Base-by-base conservation (phyloP, 2,888 invertebrate species). In the Synergus gifuensis region DNA sequence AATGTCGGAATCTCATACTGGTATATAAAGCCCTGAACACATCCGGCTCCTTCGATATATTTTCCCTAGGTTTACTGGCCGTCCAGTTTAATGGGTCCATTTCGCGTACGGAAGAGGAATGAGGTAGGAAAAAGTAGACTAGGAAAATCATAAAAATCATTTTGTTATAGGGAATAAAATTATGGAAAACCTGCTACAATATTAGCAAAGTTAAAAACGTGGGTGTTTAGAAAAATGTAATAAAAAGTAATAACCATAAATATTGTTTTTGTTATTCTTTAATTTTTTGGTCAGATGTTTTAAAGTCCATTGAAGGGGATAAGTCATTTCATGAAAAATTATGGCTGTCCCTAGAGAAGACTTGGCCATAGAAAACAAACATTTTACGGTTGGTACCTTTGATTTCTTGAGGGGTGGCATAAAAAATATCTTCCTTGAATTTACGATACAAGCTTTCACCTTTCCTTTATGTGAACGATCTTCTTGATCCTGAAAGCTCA, bases 371-470 rank as follows among this genome's bases (percentile, higher is more conserved):
- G 28, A 28, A 28, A 28, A 28, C 28, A 0, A 22, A 28, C 28
- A 28, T 66, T 44, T 66, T 66, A 66, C 42, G 18, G 44, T 66
- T 66, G 44, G 44, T 18, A 66, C 66, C 44, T 66, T 66, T 22
- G 44, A 18, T 18, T 18, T 66, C 66, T 44, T 66, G 22, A 66
- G 66, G 66, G 66, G 42, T 40, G 14, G 18, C 18, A 44, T 67
- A 67, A 67, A 42, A 14, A 67, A 67, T 67, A 18, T 42, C 67
- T 44, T 14, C 12, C 67, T 14, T 22, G 8, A 67, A 46, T 67
- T 67, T 67, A 44, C 44, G 22, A 18, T 22, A 11, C 42, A 67
- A 12, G 67, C 22, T 67, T 67, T n/a, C 4, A 14, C 46, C 46
- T 46, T 46, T 46, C 14, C 14, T 0, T 46, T 46, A 46, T 14